Base-by-base conservation (phyloP, 2,113 vertebrate species). In the Puffinus mauretanicus region DNA sequence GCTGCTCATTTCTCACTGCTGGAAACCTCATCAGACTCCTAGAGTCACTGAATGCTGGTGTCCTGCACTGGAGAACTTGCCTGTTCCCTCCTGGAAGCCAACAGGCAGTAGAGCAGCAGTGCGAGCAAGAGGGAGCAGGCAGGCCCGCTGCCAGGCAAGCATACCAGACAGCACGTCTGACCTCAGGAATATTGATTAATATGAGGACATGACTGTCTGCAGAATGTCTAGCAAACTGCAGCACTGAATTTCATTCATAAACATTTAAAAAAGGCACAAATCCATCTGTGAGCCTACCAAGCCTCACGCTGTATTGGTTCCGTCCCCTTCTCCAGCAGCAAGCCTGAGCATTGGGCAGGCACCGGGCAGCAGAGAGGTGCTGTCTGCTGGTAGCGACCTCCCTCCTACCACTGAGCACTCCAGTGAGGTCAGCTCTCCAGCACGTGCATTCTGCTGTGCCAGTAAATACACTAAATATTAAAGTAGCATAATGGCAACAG, bases 241-340 rank as follows among this genome's bases (percentile, higher is more conserved):
- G 88, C 52, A 30, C 85, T 34, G 85, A 66, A 94, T 90, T 96
- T 94, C 73, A 67, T 96, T 95, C 51, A 92, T 80, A 87, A 46
- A 25, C 93, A 70, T 92, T 96, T 76, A 34, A 79, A 93, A 96
- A 93, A 86, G 85, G 60, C 93, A 97, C 77, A 85, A 94, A 97
- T 79, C 91, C 97, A 85, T 26, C 90, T 83, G 80, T 93, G 92
- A 97, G 91, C 94, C 94, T 86, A 86, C 93, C 84, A 29, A 40
- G 95, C 62, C 90, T 86, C 78, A 6, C 4, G 21, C 49, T 11
- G n/a, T 25, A 58, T 64, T 25, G 2, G 0, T 17, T 38, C 21
- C 26, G 40, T 8, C 10, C 54, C 38, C 40, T 66, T 13, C 47
- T 11, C 8, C 55, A 22, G 55, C 13, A 14, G 34, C 18, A 9